Evolutionary conservation across 1,140 invertebrate species (phyloP), one percentile per base, ranked within the genome.

Genomic region (Drosophila ironensis): DNA sequence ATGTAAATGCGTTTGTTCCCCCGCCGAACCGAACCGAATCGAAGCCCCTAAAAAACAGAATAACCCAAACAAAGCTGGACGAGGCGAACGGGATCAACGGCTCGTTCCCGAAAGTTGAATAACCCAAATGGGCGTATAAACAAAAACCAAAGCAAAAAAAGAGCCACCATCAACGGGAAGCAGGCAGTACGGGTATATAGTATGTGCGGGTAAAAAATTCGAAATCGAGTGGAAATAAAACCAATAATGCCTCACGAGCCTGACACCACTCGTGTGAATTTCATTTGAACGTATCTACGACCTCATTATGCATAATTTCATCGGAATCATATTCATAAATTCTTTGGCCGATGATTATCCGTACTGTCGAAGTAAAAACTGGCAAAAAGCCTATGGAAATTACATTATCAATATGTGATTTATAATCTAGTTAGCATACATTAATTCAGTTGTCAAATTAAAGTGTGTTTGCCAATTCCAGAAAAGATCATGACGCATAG

Each of bases 71-170:
- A 48, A 75, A 78, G 63, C 76, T 76, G 60, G 25, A 81, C 76
- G 48, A 81, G 63, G 73, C 78, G 81, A 78, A 84, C 78, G 78
- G 78, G 78, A 82, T 82, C 78, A 82, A 82, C 70, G 78, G 72
- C 77, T 68, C 74, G 50, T 82, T 78, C 73, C 70, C 80, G 73
- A 73, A 86, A 86, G 78, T 82, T 82, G 78, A 82, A 82, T 82
- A 82, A 82, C 78, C 78, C 73, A 82, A 73, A 82, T 81, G 76
- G 77, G 77, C 76, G 77, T 81, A 84, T 77, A 84, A 84, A 77
- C 68, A 73, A 35, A 59, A 54, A 50, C 60, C 11, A 84, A 47
- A 59, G 50, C 50, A 60, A 46, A 57, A 37, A 25, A 60, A 42
- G 11, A 42, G 11, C 3, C 5, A 35, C n/a, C 12, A n/a, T n/a